Conservation (phyloP, 2,113 vertebrate species). For the Ciconia boyciana region DNA sequence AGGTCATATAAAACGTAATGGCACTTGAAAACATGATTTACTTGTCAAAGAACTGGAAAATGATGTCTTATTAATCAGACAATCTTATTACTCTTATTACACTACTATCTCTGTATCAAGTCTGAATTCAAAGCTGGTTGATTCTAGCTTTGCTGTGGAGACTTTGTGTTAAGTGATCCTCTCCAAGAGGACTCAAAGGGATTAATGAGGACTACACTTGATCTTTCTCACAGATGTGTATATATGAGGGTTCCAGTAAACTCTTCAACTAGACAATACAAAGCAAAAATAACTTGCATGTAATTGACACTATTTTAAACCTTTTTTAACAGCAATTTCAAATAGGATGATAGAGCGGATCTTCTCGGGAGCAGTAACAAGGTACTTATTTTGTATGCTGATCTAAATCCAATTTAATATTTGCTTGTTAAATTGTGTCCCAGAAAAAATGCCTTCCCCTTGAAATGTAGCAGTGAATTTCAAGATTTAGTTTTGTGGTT, state of each 20-base stretch:
- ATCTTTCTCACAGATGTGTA: background rate
- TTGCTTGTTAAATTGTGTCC: background rate
- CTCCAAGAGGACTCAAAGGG: background rate
- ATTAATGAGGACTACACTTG: background rate
- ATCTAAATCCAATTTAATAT: background rate
- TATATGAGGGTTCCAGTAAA: background rate
- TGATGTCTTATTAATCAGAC: background rate
- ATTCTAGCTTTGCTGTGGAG: background rate
- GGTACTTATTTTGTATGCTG: constrained; percentile 65
- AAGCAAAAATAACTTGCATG: background rate
- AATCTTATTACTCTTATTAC: background rate
- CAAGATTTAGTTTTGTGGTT: background rate
- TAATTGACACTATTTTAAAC: background rate
- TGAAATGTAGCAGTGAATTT: background rate
- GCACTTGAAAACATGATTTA: background rate
- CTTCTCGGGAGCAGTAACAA: constrained; percentile 93
- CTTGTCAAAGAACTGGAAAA: background rate
- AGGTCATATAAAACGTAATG: background rate
- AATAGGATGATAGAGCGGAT: constrained; percentile 89
- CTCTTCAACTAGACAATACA: background rate
- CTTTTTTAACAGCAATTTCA: constrained; percentile 81
- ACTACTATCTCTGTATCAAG: background rate
- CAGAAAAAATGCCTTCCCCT: background rate
- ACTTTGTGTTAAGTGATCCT: background rate
- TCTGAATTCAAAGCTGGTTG: background rate